Base-by-base conservation (phyloP, 2,113 vertebrate genomes). In the Dipodomys spectabilis region DNA sequence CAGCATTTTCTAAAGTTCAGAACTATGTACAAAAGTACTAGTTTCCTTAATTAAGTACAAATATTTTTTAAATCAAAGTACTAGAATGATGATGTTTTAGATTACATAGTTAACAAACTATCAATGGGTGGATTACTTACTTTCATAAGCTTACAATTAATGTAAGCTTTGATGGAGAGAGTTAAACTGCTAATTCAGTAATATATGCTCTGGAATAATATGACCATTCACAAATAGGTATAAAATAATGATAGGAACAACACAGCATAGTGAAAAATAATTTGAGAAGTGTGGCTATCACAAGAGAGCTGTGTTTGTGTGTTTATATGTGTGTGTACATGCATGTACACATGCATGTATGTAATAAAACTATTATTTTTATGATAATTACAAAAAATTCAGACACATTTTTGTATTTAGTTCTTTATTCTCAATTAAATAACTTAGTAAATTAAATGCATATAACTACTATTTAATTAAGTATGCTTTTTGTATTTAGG, bases 341-440 rank as follows among this genome's bases (percentile, higher is more conserved):
- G 39, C 39, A 6, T 39, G 39, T 6, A 39, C 39, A 39, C 39
- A 39, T 60, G 53, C 35, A 69, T 86, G n/a, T 2, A 49, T 44
- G 13, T 84, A 13, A 86, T 80, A 25, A 28, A 12, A 35, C n/a
- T 88, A 90, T 85, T 90, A 4, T 85, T 2, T n/a, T 35, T 84
- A 16, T 85, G 79, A 77, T n/a, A 73, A 96, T 84, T 94, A 77
- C 8, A 78, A 93, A 80, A 79, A 81, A 87, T 74, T 80, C 60
- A 93, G 45, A 13, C 68, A 35, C 32, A 82, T 73, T 94, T 96
- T 32, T 94, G 91, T 82, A 84, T 83, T 30, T 95, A 44, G 45
- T 65, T 27, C 8, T 92, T 78, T 57, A 87, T 93, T 91, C 22
- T 23, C 87, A 93, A 78, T 90, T 85, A 32, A 95, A 84, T 2